Base-by-base conservation (phyloP, 2,888 invertebrate species). In the Pinctada fucata region DNA sequence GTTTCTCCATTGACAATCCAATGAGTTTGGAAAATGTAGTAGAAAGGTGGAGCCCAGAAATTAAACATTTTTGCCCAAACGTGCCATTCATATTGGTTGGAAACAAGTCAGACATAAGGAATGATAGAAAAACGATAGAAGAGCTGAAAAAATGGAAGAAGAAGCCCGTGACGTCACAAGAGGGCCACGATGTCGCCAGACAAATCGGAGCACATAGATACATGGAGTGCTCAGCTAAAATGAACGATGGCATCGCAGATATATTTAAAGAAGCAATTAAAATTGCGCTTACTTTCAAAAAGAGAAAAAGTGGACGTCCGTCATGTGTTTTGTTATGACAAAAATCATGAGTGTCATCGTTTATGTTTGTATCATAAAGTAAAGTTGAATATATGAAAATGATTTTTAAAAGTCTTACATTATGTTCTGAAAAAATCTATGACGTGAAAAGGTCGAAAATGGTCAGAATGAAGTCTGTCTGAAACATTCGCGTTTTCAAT, bases 31-130 rank as follows among this genome's bases (percentile, higher is more conserved):
- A 52, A 45, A 75, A 75, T 45, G 52, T 75, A 13, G 16, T 48
- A 31, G 68, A 67, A n/a, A 75, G 68, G 52, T 75, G 75, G 75
- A 58, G 50, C 51, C 75, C 75, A 13, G 75, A 75, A 68, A 52
- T 75, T 52, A 75, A 49, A 58, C 69, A 75, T 58, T 75, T 75
- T 48, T 75, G 75, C 58, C 75, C 75, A n/a, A 68, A 58, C 8
- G 75, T 75, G 45, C 75, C 75, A 13, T 52, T 75, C 64, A 68
- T 75, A 31, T 52, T 75, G 13, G 67, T 75, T 16, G 75, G 68
- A 3, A 75, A 75, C n/a, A 75, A 75, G 65, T 65, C 48, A 48
- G 75, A 75, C 68, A 68, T 68, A 10, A 48, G 75, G 6, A 69
- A 50, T 69, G 75, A 75, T n/a, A 51, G 52, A 5, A 52, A 67